These are phyloP conservation scores for Pelmatolapia mariae DNA, from an alignment of 2,113 vertebrate genomes.

Conservation along the genomic window DNA sequence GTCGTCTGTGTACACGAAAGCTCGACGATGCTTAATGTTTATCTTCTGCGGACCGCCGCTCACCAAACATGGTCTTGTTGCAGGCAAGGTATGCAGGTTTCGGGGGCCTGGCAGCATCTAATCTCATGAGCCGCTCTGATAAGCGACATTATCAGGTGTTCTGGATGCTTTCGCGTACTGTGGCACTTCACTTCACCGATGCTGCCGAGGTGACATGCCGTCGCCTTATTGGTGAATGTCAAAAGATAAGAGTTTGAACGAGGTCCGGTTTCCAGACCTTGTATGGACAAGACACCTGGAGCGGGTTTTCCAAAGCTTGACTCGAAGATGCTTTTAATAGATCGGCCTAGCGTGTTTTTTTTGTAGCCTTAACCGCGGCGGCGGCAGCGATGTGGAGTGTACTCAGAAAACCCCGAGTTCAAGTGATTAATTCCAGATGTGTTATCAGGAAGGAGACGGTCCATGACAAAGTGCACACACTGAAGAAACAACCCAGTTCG, in stretches of 20 bases:
- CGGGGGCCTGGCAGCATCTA: slow-evolving; percentile 4
- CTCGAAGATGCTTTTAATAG: neutral
- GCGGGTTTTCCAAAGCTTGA: neutral
- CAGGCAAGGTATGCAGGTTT: slow-evolving; percentile 43
- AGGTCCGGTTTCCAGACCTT: slow-evolving; percentile 52
- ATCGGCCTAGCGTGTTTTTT: neutral
- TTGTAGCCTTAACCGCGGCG: neutral
- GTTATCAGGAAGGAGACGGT: neutral
- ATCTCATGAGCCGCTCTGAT: slow-evolving; percentile 46
- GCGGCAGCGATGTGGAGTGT: neutral
- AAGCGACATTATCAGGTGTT: slow-evolving; percentile 61
- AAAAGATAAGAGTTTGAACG: neutral
- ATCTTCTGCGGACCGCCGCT: slow-evolving; percentile 25
- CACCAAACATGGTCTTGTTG: slow-evolving; percentile 57
- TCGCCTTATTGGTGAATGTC: slow-evolving; percentile 7
- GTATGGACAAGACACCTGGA: slow-evolving; percentile 21
- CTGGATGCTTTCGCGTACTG: slow-evolving; percentile 49
- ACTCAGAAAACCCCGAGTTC: neutral
- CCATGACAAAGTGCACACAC: neutral
- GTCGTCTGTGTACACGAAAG: neutral
- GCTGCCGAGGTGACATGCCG: neutral
- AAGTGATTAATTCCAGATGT: neutral
- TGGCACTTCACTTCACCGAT: slow-evolving; percentile 14
- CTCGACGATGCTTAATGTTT: slow-evolving; percentile 31
- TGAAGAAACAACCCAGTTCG: neutral